Percentiles rank a stretch among this genome's conserved stretches.
Evolutionary conservation across 1,140 invertebrate genomes (phyloP).

Genomic region (Mactra quadrangularis): DNA sequence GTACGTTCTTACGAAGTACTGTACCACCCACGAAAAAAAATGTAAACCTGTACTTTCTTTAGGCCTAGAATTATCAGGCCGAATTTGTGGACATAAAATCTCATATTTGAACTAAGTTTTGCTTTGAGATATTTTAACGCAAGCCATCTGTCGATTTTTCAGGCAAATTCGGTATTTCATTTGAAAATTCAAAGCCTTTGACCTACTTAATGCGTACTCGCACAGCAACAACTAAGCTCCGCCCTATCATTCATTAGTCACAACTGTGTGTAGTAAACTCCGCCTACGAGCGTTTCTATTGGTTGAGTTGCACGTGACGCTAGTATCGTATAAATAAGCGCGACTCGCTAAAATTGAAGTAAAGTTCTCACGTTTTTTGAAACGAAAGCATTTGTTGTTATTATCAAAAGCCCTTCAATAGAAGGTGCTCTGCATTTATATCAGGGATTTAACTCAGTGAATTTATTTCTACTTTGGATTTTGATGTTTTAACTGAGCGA

Average conservation of each 20-base stretch:
- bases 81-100: too few relatives aligned
- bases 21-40: conserved; percentile 36
- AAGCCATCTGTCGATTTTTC: conserved; percentile 60
- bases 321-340: conserved; percentile 16
- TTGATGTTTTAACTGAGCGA: conserved; percentile 56
- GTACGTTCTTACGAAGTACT: conserved; percentile 3
- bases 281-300: conserved; percentile 6
- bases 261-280: not conserved
- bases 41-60: too few relatives aligned
- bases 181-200: conserved; percentile 41
- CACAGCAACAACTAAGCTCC: conserved; percentile 55
- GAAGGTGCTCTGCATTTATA: conserved; percentile 16
- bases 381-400: not conserved
- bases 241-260: conserved; percentile 44
- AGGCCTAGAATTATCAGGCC: too few relatives aligned
- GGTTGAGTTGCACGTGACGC: conserved; percentile 4
- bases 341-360: not conserved
- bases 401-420: not conserved
- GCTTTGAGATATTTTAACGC: conserved; percentile 30
- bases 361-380: conserved; percentile 25
- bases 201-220: conserved; percentile 35
- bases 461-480: conserved; percentile 50
- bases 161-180: conserved; percentile 38
- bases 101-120: not conserved
- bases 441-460: conserved; percentile 60